Base-by-base conservation (phyloP, 2,797 vertebrate species). In the Lindbergichthys nudifrons region DNA sequence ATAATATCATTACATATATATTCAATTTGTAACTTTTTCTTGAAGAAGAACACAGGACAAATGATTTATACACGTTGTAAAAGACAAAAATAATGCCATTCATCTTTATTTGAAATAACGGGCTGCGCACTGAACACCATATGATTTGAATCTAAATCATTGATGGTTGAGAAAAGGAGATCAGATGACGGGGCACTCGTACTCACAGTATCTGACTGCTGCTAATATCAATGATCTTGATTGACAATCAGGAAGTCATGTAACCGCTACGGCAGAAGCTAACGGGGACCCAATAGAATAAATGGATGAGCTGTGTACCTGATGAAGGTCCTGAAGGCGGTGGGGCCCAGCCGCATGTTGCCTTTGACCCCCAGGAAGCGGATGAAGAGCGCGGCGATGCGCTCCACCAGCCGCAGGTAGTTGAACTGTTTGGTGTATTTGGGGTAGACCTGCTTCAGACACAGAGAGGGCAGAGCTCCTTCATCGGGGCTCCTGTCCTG, bases 401-500 rank as follows among this genome's bases (percentile, higher is more conserved):
- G 95, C 83, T 99, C 97, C 90, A 97, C 94, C 21, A 96, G 89
- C 2, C 96, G 93, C 91, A 99, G 93, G 84, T 96, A 93, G 93
- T 87, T 95, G 81, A 99, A 99, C 88, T 98, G 96, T 86, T 96
- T 96, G 54, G 95, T 94, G 8, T 98, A 98, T 75, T 98, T 99
- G 51, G 98, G 98, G 83, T 97, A 98, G 54, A 99, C 96, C 85
- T 98, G 97, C 90, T 98, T 99, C 88, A 99, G 95, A 82, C 96
- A 98, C 19, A 96, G 89, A 4, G 97, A 95, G 14, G 97, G 97
- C 74, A 96, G 91, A 0, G 41, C 4, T 2, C 26, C 21, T 0
- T 87, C 93, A 0, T 47, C 73, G 1, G 87, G 87, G 0, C 51
- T 50, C 64, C 78, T 82, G 7, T 81, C 84, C 0, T 74, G 82